phyloP scores from a whole-genome alignment of 2,797 vertebrate genomes.

The Liasis olivaceus region DNA sequence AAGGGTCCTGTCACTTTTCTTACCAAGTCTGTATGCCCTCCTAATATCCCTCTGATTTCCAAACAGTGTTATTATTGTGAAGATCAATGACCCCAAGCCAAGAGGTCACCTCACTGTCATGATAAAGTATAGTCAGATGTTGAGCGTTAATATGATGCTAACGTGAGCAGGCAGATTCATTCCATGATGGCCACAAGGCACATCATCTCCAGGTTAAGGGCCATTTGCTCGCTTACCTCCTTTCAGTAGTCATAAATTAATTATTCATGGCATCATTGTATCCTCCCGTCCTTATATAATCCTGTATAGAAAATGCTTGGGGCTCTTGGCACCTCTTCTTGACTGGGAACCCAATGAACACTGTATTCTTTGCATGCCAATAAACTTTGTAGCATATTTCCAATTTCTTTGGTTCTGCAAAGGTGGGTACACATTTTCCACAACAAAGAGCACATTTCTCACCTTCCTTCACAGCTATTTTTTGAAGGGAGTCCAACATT shows the following conservation, averaged over 20 bases:
- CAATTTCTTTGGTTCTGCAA: neutral
- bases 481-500: conserved; percentile 56
- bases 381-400: neutral
- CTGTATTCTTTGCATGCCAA: neutral
- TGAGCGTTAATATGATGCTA: neutral
- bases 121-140: neutral
- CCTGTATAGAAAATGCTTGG: too few species aligned
- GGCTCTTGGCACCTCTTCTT: neutral
- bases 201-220: neutral
- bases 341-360: neutral
- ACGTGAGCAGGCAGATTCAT: neutral
- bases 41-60: too few species aligned
- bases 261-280: neutral
- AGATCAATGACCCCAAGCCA: too few species aligned
- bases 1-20: too few species aligned
- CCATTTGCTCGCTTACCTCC: neutral
- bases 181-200: neutral
- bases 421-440: neutral
- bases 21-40: too few species aligned
- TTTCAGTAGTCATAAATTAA: neutral
- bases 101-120: neutral
- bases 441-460: conserved; percentile 2
- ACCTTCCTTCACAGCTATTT: conserved; percentile 64
- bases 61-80: too few species aligned
- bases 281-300: neutral